Conservation (phyloP, 2,888 invertebrate genomes). For the Apamea monoglypha region DNA sequence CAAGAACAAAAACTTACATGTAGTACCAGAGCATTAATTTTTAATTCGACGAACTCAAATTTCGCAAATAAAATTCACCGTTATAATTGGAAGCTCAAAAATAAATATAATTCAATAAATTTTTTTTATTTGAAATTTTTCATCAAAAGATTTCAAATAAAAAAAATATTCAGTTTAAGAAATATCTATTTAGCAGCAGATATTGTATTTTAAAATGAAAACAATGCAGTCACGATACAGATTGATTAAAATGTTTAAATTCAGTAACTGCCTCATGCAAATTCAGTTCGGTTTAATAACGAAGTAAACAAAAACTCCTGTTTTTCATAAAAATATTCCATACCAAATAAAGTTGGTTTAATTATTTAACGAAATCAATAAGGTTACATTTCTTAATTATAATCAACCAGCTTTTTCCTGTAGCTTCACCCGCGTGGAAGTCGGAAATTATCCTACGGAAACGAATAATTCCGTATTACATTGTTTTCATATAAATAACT, state of each 20-base stretch:
- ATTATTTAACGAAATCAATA: constrained; percentile 13
- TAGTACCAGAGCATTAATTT: not conserved
- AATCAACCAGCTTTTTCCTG: not conserved
- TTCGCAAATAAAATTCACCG: not conserved
- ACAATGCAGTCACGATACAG: constrained; percentile 8
- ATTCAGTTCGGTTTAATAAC: constrained; percentile 35
- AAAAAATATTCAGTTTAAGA: not conserved
- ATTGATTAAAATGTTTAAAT: constrained; percentile 17
- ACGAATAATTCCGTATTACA: not conserved
- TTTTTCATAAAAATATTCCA: constrained; percentile 14
- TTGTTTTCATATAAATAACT: too few relatives aligned
- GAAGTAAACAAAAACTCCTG: constrained; percentile 28
- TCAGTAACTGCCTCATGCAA: constrained; percentile 30
- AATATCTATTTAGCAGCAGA: not conserved
- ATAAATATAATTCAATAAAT: not conserved
- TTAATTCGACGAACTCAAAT: not conserved
- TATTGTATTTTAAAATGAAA: constrained; percentile 25
- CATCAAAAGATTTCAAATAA: not conserved
- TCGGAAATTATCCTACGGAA: not conserved
- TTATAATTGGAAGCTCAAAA: not conserved
- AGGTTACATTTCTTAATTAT: not conserved
- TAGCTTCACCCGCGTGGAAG: not conserved
- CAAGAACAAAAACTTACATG: not conserved
- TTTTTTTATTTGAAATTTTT: too few relatives aligned
- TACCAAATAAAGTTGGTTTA: not conserved